A percentile compares a stretch with the other conserved stretches of the same genome.
These are phyloP conservation scores for Netelia melanura DNA, from an alignment of 2,888 invertebrate genomes.

Conservation along the genomic window DNA sequence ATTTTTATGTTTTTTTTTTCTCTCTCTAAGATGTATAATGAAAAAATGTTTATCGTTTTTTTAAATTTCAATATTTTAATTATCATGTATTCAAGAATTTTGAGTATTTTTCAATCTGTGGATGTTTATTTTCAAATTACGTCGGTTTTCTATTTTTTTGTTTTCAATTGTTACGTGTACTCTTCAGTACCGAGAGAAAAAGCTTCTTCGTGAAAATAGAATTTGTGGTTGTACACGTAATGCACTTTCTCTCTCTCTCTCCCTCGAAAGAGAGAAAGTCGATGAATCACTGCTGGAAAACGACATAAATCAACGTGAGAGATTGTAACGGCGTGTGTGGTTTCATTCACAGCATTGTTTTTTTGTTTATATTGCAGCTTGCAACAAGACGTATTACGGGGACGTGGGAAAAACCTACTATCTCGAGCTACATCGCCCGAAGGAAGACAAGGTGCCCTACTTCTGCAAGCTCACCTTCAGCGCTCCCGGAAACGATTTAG, in stretches of 20 bases:
- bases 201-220: neutral
- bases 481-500: slow-evolving; percentile 92
- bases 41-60: too few species aligned
- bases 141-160: neutral
- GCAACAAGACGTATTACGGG: slow-evolving; percentile 96
- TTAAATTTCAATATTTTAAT: too few species aligned
- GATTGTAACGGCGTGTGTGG: slow-evolving; percentile 66
- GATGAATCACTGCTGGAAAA: slow-evolving; percentile 42
- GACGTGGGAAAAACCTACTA: slow-evolving; percentile 95
- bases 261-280: slow-evolving; percentile 43
- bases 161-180: neutral
- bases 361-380: slow-evolving; percentile 88
- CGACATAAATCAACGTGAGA: slow-evolving; percentile 68
- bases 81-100: too few species aligned
- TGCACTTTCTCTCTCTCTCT: slow-evolving; percentile 8
- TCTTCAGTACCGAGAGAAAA: neutral
- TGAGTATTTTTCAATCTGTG: too few species aligned
- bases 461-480: slow-evolving; percentile 95
- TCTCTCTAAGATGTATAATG: too few species aligned
- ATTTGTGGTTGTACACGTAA: neutral
- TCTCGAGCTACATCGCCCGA: slow-evolving; percentile 93
- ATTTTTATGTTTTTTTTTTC: neutral
- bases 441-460: slow-evolving; percentile 94
- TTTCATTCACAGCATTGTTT: slow-evolving; percentile 63
- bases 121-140: neutral